phyloP scores from a whole-genome alignment of 2,888 invertebrate genomes.

The Harmothoe impar region DNA sequence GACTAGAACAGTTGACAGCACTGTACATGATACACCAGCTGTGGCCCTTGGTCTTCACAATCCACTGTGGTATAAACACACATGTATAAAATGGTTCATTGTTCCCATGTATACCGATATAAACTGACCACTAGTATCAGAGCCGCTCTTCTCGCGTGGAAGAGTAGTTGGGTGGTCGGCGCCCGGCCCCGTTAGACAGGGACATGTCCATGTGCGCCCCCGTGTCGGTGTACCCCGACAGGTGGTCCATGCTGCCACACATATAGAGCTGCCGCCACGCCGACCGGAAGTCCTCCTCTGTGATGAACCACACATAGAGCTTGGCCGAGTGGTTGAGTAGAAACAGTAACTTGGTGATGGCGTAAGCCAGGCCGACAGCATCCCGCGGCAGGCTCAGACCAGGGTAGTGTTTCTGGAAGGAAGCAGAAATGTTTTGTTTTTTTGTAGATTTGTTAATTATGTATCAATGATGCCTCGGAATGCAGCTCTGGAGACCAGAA shows the following conservation, averaged over 20 bases:
- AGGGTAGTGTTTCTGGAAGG: slow-evolving; percentile 7
- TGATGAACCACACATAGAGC: slow-evolving; percentile 61
- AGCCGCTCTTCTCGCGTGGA: slow-evolving; percentile 31
- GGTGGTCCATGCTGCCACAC: neutral
- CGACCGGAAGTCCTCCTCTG: slow-evolving; percentile 60
- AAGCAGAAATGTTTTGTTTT: too few species aligned
- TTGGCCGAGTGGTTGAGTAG: slow-evolving; percentile 67
- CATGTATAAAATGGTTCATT: neutral
- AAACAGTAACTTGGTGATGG: slow-evolving; percentile 56
- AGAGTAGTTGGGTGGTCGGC: slow-evolving; percentile 40
- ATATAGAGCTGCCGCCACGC: slow-evolving; percentile 35
- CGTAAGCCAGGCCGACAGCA: slow-evolving; percentile 49
- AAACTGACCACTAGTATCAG: neutral
- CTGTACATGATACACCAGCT: too few species aligned
- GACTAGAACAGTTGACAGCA: too few species aligned
- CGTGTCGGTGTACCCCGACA: neutral
- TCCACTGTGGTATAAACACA: too few species aligned
- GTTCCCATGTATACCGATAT: neutral
- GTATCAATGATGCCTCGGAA: too few species aligned
- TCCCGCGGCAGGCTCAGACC: slow-evolving; percentile 56
- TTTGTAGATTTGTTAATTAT: too few species aligned
- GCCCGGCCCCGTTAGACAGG: neutral
- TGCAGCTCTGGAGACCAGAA: too few species aligned
- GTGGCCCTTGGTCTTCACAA: too few species aligned
- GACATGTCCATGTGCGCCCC: neutral